A percentile compares a stretch with the other conserved stretches of the same genome.
phyloP scores from a whole-genome alignment of 2,888 invertebrate genomes.

The Zhuqinia jingwanae region DNA sequence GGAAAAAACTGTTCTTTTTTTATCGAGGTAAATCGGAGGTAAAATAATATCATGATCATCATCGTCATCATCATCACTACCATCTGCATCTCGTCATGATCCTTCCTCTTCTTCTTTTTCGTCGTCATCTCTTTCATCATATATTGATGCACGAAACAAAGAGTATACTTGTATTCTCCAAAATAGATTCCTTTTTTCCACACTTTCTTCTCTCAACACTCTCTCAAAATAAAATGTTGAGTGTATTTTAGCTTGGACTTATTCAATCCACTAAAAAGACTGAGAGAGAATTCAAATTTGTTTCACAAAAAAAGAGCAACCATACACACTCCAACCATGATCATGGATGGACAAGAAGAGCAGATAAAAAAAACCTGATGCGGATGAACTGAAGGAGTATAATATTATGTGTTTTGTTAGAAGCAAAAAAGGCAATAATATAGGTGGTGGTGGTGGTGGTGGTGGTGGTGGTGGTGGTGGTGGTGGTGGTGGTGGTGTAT shows the following conservation, averaged over 20 bases:
- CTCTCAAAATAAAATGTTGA: conserved; percentile 34
- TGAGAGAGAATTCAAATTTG: too few species aligned
- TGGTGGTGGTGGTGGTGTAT: neutral
- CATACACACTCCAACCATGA: neutral
- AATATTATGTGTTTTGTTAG: neutral
- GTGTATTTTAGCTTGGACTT: too few species aligned
- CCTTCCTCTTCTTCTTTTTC: neutral
- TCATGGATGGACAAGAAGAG: neutral
- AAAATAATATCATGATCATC: conserved; percentile 64
- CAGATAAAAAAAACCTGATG: conserved; percentile 40
- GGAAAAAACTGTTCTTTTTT: conserved; percentile 54
- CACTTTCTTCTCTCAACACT: conserved; percentile 61
- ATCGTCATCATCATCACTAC: conserved; percentile 9
- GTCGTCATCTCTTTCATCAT: neutral
- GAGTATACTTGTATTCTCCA: too few species aligned
- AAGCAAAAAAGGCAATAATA: conserved; percentile 41
- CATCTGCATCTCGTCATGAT: conserved; percentile 18
- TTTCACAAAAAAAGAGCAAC: neutral
- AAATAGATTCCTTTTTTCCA: conserved; percentile 59
- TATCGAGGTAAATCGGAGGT: conserved; percentile 58
- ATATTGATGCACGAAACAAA: neutral
- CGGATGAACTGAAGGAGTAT: conserved; percentile 41
- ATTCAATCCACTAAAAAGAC: too few species aligned
- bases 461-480: neutral
- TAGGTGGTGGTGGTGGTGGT: conserved; percentile 18